Percentiles rank a stretch among this genome's conserved stretches.
Evolutionary conservation across 1,140 invertebrate genomes (phyloP).

Genomic region (Calliopsis andreniformis): DNA sequence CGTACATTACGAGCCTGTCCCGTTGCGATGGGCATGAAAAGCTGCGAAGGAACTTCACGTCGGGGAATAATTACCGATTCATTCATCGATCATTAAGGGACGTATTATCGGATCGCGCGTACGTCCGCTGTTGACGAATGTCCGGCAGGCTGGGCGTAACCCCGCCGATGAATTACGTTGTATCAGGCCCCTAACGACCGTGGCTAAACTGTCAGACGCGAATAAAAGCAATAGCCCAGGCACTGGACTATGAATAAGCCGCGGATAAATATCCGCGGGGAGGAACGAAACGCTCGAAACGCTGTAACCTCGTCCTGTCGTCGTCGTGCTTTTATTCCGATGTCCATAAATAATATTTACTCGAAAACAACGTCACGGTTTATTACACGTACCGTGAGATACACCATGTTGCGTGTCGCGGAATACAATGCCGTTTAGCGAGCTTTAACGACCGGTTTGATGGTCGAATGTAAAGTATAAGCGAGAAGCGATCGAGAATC

Average conservation of each 20-base stretch:
- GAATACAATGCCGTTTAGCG: constrained; percentile 29
- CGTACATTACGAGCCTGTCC: constrained; percentile 22
- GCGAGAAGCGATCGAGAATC: background rate
- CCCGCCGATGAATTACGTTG: constrained; percentile 52
- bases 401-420: constrained; percentile 2
- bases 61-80: constrained; percentile 68
- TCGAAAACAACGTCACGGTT: constrained; percentile 43
- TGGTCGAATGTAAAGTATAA: background rate
- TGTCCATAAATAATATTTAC: constrained; percentile 59
- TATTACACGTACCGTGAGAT: constrained; percentile 41
- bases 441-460: constrained; percentile 54
- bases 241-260: constrained; percentile 23
- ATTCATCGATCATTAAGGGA: constrained; percentile 70
- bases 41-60: background rate
- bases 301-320: background rate
- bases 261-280: constrained; percentile 10
- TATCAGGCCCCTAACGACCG: constrained; percentile 50
- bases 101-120: constrained; percentile 62
- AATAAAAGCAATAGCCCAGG: constrained; percentile 54
- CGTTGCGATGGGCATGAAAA: constrained; percentile 26
- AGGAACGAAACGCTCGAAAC: background rate
- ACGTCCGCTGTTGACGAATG: constrained; percentile 59
- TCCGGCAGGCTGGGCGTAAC: constrained; percentile 54
- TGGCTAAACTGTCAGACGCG: constrained; percentile 31
- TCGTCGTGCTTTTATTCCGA: constrained; percentile 6